Percentiles rank a stretch among this genome's conserved stretches.
phyloP scores from a whole-genome alignment of 2,797 vertebrate species.

The Epinephelus malabaricus region DNA sequence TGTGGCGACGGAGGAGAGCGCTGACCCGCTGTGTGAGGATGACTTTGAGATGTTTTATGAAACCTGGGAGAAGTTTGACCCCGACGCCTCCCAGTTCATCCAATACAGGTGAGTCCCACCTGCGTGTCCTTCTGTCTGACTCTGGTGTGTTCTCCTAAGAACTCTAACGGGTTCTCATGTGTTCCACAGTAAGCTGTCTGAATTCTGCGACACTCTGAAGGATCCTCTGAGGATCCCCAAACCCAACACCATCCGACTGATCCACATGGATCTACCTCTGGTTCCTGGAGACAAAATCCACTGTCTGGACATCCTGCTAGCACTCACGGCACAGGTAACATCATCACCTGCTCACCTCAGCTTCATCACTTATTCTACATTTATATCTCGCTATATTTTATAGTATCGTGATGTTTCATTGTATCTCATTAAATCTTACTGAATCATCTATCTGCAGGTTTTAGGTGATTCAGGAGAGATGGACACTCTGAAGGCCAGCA shows the following conservation, averaged over 20 bases:
- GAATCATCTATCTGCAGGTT: slow-evolving; percentile 68
- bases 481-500: slow-evolving; percentile 93
- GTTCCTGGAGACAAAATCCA: slow-evolving; percentile 96
- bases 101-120: slow-evolving; percentile 79
- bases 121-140: too few species aligned
- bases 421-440: background rate
- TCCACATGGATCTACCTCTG: slow-evolving; percentile 94
- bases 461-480: slow-evolving; percentile 94
- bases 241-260: slow-evolving; percentile 93
- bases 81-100: slow-evolving; percentile 94
- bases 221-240: slow-evolving; percentile 93
- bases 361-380: background rate
- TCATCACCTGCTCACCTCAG: background rate
- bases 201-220: slow-evolving; percentile 94
- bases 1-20: slow-evolving; percentile 94
- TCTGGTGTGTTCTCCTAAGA: too few species aligned
- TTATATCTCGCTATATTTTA: too few species aligned
- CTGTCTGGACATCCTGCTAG: slow-evolving; percentile 96
- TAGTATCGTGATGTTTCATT: too few species aligned
- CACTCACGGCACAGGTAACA: slow-evolving; percentile 91
- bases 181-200: slow-evolving; percentile 85
- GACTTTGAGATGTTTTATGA: slow-evolving; percentile 99
- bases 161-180: background rate
- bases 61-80: slow-evolving; percentile 98
- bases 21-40: slow-evolving; percentile 91